Base-by-base conservation (phyloP, 2,888 invertebrate genomes). In the Heliconius hortense region DNA sequence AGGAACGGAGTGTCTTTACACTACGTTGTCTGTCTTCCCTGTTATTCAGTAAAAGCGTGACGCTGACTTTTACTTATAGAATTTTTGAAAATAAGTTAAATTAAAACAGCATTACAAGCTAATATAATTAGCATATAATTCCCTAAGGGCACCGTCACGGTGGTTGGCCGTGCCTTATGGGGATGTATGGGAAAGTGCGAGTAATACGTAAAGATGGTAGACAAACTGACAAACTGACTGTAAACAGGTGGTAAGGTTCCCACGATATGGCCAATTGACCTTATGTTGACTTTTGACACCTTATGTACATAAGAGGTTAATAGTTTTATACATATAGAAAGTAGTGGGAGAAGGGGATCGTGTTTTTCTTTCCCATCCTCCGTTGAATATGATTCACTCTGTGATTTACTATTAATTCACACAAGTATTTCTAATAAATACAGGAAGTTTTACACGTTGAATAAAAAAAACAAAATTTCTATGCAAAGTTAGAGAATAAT, bases 141-240 rank as follows among this genome's bases (percentile, higher is more conserved):
- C 74, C 71, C 78, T 77, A 77, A 74, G 81, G 80, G 82, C 82
- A 76, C 77, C 74, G 83, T 87, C 86, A 87, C 86, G 87, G 84
- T 87, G 64, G 74, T 82, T 88, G 88, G 82, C 73, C 86, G 89
- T 90, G 89, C 83, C 87, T 89, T 90, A 90, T 90, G 71, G 71
- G 71, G 71, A 69, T 35, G 21, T 71, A 62, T 71, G 90, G 90
- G 87, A 87, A 80, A 80, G 76, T 74, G 79, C 78, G 73, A 56
- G 71, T 62, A 71, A 71, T 76, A 70, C 24, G 68, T 69, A 74
- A 68, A 72, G 64, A 74, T 72, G 59, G 81, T 80, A 75, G 77
- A 82, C 80, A 76, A 68, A 80, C 80, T 73, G 76, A 82, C 81
- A 48, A 48, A 48, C 48, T 31, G 80, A 60, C 60, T 26, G 60